These are phyloP conservation scores for Myotis davidii DNA, from an alignment of 2,113 vertebrate species.

Conservation along the genomic window DNA sequence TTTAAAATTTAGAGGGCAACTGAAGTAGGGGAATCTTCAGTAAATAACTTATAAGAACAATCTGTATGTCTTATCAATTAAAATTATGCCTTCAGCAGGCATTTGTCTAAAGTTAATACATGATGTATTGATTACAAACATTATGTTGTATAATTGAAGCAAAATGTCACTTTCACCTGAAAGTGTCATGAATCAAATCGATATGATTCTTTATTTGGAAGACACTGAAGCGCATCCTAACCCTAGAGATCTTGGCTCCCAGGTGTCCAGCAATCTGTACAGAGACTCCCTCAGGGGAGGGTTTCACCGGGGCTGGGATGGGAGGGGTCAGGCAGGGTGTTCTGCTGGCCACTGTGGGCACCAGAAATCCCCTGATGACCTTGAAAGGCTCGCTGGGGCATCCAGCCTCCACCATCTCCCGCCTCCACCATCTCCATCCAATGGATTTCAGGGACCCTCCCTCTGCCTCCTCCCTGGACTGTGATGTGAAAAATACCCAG, in stretches of 20 bases:
- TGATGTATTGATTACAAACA: neutral
- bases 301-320: neutral
- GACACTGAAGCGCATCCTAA: neutral
- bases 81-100: neutral
- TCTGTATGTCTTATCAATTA: neutral
- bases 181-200: neutral
- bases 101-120: conserved; percentile 8
- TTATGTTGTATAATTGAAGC: neutral
- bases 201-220: neutral
- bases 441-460: neutral
- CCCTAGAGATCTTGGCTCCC: neutral
- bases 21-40: neutral
- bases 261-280: neutral
- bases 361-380: neutral
- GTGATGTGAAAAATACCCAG: neutral
- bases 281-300: neutral
- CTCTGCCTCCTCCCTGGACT: neutral
- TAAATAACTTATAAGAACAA: neutral
- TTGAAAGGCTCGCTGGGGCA: neutral
- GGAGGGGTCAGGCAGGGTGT: neutral
- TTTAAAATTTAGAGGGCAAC: neutral
- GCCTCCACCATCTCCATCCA: neutral
- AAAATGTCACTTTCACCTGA: neutral
- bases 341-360: neutral
- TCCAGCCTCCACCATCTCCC: too few species aligned